Conservation (phyloP, 2,797 vertebrate species). For the Tokudaia muenninki region DNA sequence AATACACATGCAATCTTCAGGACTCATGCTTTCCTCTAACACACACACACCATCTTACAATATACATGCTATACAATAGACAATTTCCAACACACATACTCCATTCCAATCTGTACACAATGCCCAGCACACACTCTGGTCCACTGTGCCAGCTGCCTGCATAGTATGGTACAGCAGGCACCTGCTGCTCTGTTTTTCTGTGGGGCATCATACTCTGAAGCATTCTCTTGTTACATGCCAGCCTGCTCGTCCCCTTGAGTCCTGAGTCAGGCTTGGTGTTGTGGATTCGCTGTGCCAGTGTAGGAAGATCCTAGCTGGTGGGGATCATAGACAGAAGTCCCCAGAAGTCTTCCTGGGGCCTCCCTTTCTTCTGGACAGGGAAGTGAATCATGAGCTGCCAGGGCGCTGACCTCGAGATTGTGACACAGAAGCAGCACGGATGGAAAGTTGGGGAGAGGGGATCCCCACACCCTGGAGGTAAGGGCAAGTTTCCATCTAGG, state of each 20-base stretch:
- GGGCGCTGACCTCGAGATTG: not conserved
- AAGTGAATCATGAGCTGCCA: not conserved
- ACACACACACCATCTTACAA: not conserved
- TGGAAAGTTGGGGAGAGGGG: constrained; percentile 41
- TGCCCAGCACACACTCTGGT: not conserved
- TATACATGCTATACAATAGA: not conserved
- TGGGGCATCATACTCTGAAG: too few species aligned
- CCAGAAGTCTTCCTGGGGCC: not conserved
- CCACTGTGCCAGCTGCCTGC: not conserved
- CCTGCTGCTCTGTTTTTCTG: not conserved
- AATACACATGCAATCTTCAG: not conserved
- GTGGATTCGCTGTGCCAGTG: too few species aligned
- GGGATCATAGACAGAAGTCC: not conserved
- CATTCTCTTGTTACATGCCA: not conserved
- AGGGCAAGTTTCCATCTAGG: not conserved
- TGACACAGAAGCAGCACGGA: not conserved
- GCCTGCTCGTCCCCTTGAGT: not conserved
- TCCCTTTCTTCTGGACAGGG: not conserved
- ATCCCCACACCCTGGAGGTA: not conserved
- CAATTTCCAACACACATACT: not conserved
- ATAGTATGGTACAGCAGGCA: too few species aligned
- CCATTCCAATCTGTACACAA: not conserved
- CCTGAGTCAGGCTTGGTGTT: not conserved
- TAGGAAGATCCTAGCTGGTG: not conserved
- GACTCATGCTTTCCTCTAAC: not conserved